A percentile compares a stretch with the other conserved stretches of the same genome.
These are phyloP conservation scores for Protonemura montana DNA, from an alignment of 2,888 invertebrate species.

Conservation along the genomic window DNA sequence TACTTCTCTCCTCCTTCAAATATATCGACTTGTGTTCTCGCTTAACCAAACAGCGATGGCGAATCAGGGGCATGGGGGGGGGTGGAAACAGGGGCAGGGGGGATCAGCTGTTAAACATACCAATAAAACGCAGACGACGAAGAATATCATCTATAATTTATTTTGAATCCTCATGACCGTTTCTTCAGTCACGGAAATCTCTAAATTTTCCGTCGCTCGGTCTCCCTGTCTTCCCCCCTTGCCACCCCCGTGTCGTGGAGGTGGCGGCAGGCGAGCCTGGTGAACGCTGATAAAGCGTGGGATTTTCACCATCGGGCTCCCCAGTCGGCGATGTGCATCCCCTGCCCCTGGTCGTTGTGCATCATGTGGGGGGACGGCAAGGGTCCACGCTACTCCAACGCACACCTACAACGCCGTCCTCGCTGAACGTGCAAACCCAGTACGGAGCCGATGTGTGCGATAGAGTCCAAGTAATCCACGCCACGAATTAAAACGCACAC, in stretches of 20 bases:
- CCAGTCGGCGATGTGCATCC: neutral
- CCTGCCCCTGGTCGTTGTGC: no score
- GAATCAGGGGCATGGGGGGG: neutral
- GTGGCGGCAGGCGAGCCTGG: neutral
- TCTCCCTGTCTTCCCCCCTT: neutral
- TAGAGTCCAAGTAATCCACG: neutral
- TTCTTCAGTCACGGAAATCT: neutral
- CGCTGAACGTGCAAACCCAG: neutral
- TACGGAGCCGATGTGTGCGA: neutral
- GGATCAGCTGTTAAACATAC: neutral
- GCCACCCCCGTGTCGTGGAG: neutral
- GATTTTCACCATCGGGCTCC: neutral
- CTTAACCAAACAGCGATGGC: neutral
- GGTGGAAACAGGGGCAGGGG: no score
- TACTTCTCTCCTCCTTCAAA: neutral
- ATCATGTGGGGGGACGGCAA: no score
- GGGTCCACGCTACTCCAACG: no score
- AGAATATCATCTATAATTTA: neutral
- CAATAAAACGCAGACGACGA: neutral
- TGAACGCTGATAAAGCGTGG: neutral
- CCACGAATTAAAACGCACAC: neutral
- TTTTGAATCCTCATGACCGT: neutral
- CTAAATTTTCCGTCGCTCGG: neutral
- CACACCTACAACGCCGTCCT: neutral
- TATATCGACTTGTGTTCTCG: neutral